Evolutionary conservation across 2,797 vertebrate species (phyloP).

Genomic region (Leptatherina wallacei): DNA sequence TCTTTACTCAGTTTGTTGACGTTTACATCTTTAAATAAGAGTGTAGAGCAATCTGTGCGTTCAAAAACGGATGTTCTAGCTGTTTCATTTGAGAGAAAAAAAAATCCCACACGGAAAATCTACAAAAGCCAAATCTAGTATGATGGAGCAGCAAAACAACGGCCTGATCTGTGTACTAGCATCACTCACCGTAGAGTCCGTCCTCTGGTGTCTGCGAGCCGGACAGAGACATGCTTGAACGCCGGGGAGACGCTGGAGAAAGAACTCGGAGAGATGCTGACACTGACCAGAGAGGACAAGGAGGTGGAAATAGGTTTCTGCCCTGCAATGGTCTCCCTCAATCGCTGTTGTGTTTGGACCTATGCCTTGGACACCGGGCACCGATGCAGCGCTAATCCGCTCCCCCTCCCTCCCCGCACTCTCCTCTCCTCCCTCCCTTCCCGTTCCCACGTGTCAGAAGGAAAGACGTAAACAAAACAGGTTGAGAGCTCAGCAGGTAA

Average conservation of each 20-base stretch:
- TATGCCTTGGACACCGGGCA: constrained; percentile 55
- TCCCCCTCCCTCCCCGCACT: not conserved
- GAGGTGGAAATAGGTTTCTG: constrained; percentile 42
- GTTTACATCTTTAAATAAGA: constrained; percentile 5
- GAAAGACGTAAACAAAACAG: constrained; percentile 72
- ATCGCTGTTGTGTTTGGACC: constrained; percentile 54
- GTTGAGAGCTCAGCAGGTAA: constrained; percentile 30
- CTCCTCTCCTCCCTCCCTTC: not conserved
- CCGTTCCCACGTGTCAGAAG: constrained; percentile 64
- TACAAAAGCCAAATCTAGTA: not conserved
- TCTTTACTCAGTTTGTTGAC: constrained; percentile 14
- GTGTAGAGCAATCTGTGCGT: not conserved
- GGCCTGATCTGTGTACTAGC: not conserved
- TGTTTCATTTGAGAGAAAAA: not conserved
- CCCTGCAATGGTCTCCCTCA: constrained; percentile 28
- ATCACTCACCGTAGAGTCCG: constrained; percentile 77
- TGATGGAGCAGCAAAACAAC: constrained; percentile 4
- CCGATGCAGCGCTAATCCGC: constrained; percentile 63
- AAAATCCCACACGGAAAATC: not conserved
- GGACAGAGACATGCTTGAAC: constrained; percentile 73
- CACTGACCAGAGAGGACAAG: constrained; percentile 51
- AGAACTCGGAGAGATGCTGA: constrained; percentile 51
- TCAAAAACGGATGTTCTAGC: not conserved
- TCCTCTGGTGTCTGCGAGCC: constrained; percentile 78
- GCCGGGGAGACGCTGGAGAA: constrained; percentile 16